A percentile compares a stretch with the other conserved stretches of the same genome.
Evolutionary conservation across 2,113 vertebrate genomes (phyloP).

Genomic region (Myotis brandtii): DNA sequence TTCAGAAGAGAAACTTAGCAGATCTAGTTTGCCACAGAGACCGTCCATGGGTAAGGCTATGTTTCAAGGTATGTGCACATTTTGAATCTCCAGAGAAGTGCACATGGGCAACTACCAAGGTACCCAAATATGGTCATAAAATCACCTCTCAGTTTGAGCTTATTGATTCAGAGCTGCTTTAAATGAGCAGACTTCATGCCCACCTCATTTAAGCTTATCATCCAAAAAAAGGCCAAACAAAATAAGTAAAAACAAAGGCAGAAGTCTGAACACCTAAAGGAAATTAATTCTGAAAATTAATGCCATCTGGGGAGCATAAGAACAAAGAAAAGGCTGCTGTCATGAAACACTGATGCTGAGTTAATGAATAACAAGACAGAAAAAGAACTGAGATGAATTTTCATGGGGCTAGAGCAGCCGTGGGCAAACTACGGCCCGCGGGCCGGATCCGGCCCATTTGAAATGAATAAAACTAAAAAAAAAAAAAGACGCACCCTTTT

Average conservation of each 20-base stretch:
- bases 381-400: not conserved
- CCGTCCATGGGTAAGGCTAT: not conserved
- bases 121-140: slow-evolving; percentile 27
- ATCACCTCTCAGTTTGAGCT: not conserved
- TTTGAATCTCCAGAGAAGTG: not conserved
- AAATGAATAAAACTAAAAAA: too few species aligned
- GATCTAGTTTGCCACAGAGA: not conserved
- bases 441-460: too few species aligned
- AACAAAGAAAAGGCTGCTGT: not conserved
- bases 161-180: not conserved
- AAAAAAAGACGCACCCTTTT: too few species aligned
- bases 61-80: not conserved
- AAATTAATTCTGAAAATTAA: not conserved
- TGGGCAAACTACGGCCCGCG: too few species aligned
- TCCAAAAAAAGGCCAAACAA: slow-evolving; percentile 9
- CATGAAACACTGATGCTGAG: not conserved
- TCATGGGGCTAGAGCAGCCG: not conserved
- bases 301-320: not conserved
- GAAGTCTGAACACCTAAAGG: not conserved
- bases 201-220: not conserved
- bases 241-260: not conserved
- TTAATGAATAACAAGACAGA: not conserved
- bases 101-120: not conserved
- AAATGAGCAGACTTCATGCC: not conserved
- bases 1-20: not conserved